Evolutionary conservation across 2,888 invertebrate species (phyloP).

Genomic region (Alloscopus bannaensis): DNA sequence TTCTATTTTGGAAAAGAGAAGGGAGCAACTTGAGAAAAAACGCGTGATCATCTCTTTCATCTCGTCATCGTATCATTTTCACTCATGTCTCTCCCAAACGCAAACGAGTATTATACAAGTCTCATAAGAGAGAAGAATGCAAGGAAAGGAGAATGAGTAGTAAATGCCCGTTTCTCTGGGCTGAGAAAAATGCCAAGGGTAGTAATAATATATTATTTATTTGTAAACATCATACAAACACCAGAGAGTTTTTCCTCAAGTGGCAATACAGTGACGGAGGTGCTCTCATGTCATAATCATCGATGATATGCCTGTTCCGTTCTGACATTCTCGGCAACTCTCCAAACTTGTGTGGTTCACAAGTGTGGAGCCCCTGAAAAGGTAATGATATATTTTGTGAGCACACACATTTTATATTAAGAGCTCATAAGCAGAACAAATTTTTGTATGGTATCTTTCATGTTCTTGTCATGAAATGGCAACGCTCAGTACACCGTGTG

Average conservation of each 20-base stretch:
- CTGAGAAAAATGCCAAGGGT: constrained; percentile 44
- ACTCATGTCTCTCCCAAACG: too few species aligned
- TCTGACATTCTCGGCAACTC: neutral
- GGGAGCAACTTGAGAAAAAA: too few species aligned
- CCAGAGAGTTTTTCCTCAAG: constrained; percentile 45
- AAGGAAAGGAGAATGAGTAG: neutral
- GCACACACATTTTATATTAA: neutral
- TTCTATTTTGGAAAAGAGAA: too few species aligned
- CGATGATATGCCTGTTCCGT: constrained; percentile 29
- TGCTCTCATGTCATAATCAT: constrained; percentile 44
- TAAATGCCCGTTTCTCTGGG: neutral
- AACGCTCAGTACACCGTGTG: constrained; percentile 7
- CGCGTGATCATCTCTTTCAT: neutral
- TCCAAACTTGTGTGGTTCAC: neutral
- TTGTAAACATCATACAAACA: constrained; percentile 49
- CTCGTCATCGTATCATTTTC: neutral
- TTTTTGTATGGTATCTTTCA: constrained; percentile 57
- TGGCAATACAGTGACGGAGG: constrained; percentile 34
- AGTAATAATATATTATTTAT: constrained; percentile 50
- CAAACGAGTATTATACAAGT: neutral
- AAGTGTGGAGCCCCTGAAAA: neutral
- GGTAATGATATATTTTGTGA: neutral
- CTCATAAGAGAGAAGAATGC: neutral
- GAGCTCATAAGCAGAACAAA: constrained; percentile 43
- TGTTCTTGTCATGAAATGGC: constrained; percentile 52